Evolutionary conservation across 2,113 vertebrate species (phyloP).

Genomic region (Ptilonorhynchus violaceus): DNA sequence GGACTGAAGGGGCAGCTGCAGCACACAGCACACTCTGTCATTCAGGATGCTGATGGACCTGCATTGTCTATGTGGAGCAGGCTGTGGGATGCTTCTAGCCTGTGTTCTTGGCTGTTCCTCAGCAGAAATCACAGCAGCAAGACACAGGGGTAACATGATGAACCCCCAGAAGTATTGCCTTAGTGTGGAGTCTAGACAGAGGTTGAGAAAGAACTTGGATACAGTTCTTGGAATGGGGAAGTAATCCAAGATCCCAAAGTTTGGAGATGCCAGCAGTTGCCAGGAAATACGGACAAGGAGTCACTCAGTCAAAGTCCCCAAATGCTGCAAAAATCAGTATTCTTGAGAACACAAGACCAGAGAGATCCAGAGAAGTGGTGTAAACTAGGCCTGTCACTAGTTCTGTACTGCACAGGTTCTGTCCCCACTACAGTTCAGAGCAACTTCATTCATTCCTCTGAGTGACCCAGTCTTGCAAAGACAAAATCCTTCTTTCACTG

Average conservation of each 20-base stretch:
- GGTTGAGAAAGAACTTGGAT: not conserved
- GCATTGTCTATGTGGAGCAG: not conserved
- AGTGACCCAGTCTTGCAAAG: not conserved
- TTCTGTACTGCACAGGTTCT: not conserved
- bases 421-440: not conserved
- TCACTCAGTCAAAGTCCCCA: not conserved
- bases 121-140: not conserved
- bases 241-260: not conserved
- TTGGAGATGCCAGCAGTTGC: not conserved
- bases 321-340: not conserved
- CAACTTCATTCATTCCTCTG: not conserved
- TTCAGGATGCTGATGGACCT: not conserved
- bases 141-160: not conserved
- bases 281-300: not conserved
- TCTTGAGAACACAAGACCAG: not conserved
- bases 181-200: not conserved
- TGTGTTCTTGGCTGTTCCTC: not conserved
- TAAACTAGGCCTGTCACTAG: not conserved
- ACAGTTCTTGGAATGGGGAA: accelerated
- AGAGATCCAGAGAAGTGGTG: not conserved
- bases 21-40: accelerated
- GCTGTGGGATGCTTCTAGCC: not conserved
- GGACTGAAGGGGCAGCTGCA: not conserved
- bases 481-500: not conserved
- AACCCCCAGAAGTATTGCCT: not conserved